These are phyloP conservation scores for Phaethon lepturus DNA, from an alignment of 2,113 vertebrate genomes.

Conservation along the genomic window DNA sequence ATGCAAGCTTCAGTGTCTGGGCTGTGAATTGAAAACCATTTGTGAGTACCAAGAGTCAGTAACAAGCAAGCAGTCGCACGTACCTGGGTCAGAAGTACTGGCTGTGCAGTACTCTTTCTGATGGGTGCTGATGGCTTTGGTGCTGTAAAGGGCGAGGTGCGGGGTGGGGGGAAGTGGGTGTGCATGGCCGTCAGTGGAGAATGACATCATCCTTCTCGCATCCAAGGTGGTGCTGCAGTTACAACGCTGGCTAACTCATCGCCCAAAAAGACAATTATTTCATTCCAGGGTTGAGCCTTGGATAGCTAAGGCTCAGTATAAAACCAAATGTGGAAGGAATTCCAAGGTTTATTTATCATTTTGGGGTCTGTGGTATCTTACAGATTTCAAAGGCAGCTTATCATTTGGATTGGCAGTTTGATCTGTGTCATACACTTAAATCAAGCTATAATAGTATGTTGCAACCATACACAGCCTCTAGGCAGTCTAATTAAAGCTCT, in stretches of 20 bases:
- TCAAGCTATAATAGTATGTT: not conserved
- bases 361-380: not conserved
- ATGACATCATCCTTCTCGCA: not conserved
- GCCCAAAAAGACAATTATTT: not conserved
- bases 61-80: not conserved
- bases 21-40: not conserved
- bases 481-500: not conserved
- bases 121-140: not conserved
- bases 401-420: not conserved
- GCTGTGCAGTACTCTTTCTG: not conserved
- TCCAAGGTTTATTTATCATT: not conserved
- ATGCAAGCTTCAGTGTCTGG: not conserved
- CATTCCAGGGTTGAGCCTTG: not conserved
- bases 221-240: too few species aligned
- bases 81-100: not conserved
- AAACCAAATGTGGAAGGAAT: not conserved
- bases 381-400: not conserved
- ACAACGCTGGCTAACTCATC: not conserved
- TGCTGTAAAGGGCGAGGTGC: not conserved
- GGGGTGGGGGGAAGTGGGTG: rapidly evolving
- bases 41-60: not conserved
- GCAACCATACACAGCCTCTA: not conserved
- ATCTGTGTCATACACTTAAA: not conserved
- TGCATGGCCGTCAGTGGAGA: rapidly evolving
- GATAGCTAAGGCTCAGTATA: not conserved